Percentiles rank a stretch among this genome's conserved stretches.
Evolutionary conservation across 1,140 invertebrate genomes (phyloP).

Genomic region (Conus ventricosus): DNA sequence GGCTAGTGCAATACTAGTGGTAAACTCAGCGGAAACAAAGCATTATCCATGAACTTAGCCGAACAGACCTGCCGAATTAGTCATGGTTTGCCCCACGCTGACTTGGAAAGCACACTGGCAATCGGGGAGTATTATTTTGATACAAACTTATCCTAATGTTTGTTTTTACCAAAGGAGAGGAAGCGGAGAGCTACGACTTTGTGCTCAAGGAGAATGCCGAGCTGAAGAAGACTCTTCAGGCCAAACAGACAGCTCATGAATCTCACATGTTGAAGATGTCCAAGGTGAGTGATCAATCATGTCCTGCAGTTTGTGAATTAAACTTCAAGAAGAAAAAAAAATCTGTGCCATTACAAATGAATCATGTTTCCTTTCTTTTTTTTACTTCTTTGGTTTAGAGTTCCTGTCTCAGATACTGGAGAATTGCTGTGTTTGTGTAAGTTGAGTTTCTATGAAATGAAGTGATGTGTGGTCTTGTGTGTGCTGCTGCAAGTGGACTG

Average conservation of each 20-base stretch:
- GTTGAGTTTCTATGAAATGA: no score
- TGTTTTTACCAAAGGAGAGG: slow-evolving; percentile 47
- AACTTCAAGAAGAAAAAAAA: not conserved
- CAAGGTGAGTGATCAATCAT: slow-evolving; percentile 32
- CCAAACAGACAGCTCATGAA: slow-evolving; percentile 42
- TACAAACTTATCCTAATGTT: not conserved
- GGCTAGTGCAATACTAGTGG: not conserved
- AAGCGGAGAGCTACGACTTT: slow-evolving; percentile 49
- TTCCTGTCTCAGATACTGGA: not conserved
- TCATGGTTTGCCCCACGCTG: no score
- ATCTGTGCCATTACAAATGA: not conserved
- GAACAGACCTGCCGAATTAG: no score
- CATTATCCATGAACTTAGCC: no score
- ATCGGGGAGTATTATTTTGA: no score
- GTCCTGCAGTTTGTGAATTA: not conserved
- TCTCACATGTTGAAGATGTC: slow-evolving; percentile 49
- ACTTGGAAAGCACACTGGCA: no score
- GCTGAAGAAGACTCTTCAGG: slow-evolving; percentile 49
- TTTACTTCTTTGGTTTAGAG: not conserved
- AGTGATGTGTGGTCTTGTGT: no score
- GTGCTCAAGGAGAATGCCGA: slow-evolving; percentile 52
- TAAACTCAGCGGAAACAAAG: no score
- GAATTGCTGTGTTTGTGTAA: no score
- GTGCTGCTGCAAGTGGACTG: no score
- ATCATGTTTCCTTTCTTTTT: not conserved